Evolutionary conservation across 1,140 invertebrate species (phyloP).

Genomic region (Portunus trituberculatus): DNA sequence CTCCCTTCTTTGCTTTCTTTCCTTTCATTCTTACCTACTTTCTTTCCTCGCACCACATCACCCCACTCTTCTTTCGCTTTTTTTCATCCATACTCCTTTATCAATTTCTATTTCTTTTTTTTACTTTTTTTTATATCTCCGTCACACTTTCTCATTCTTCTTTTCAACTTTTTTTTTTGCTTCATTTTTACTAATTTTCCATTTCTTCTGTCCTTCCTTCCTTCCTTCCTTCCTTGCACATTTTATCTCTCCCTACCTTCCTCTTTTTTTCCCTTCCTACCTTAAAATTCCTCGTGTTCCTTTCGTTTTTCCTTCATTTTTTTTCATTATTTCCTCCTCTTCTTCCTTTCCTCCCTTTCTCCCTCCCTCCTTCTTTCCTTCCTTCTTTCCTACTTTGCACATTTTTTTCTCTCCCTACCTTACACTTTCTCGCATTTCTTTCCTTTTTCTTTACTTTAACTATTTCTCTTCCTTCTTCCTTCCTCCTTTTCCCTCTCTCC

Average conservation of each 20-base stretch:
- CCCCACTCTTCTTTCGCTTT: background rate
- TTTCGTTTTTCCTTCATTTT: background rate
- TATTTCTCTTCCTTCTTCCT: background rate
- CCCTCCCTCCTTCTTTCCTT: background rate
- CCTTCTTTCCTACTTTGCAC: background rate
- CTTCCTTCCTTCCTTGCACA: background rate
- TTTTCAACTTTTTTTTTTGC: background rate
- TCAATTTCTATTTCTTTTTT: too few species aligned
- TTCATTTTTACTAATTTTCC: background rate
- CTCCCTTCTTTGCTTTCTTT: too few species aligned
- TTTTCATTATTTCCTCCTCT: background rate
- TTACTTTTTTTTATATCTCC: background rate
- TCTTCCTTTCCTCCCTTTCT: background rate
- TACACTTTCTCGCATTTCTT: background rate
- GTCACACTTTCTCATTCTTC: background rate
- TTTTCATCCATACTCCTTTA: background rate
- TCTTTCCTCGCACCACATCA: too few species aligned
- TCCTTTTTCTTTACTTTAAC: background rate
- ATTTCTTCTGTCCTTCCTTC: background rate
- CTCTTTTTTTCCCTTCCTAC: background rate
- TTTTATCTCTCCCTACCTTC: background rate
- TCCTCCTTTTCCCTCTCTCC: background rate
- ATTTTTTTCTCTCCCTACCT: background rate
- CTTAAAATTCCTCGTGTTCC: background rate
- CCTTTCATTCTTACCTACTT: too few species aligned